Evolutionary conservation across 2,113 vertebrate species (phyloP).

Genomic region (Polypterus bichir): DNA sequence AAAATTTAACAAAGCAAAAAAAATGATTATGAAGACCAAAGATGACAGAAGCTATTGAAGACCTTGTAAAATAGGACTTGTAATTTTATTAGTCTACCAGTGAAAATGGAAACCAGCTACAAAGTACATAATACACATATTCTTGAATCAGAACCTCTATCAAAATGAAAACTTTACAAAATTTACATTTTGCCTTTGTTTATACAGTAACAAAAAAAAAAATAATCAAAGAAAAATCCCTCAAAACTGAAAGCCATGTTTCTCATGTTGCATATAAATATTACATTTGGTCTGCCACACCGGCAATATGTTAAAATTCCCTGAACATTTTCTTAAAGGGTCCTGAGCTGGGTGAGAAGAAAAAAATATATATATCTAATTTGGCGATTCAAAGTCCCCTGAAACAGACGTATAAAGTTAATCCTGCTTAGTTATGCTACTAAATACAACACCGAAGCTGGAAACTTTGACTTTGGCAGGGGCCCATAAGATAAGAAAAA

Average conservation of each 20-base stretch:
- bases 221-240: slow-evolving; percentile 37
- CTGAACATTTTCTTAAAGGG: slow-evolving; percentile 50
- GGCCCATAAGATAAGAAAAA: too few relatives aligned
- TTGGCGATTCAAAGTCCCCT: background rate
- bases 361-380: background rate
- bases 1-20: too few relatives aligned
- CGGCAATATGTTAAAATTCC: slow-evolving; percentile 49
- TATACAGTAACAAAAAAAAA: slow-evolving; percentile 29
- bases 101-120: slow-evolving; percentile 20
- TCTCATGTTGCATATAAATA: slow-evolving; percentile 55
- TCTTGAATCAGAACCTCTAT: slow-evolving; percentile 17
- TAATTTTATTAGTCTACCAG: slow-evolving; percentile 21
- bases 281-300: slow-evolving; percentile 55
- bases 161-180: slow-evolving; percentile 22
- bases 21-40: too few relatives aligned
- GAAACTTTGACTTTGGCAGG: too few relatives aligned
- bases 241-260: slow-evolving; percentile 41
- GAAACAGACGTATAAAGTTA: background rate
- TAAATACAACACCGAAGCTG: too few relatives aligned
- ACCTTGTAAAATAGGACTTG: background rate
- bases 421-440: too few relatives aligned
- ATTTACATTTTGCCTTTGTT: slow-evolving; percentile 17
- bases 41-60: background rate
- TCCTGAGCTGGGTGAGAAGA: slow-evolving; percentile 39
- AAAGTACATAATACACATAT: slow-evolving; percentile 16